Conservation (phyloP, 2,888 invertebrate genomes). For the Harpagoxenus sublaevis region DNA sequence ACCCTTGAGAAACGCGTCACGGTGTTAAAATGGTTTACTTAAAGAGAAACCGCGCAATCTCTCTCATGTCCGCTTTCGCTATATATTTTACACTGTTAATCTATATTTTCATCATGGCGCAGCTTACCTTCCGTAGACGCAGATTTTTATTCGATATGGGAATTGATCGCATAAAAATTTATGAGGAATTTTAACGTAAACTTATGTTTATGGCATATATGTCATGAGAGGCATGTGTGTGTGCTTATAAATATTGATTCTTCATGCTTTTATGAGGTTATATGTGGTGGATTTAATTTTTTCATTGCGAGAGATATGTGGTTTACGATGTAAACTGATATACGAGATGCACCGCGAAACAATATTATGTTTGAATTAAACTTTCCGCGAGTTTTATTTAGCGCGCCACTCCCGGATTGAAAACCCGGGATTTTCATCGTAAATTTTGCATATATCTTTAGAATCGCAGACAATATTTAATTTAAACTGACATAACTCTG, state of each 20-base stretch:
- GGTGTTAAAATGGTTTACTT: conserved; percentile 17
- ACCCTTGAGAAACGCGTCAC: neutral
- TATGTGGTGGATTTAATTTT: conserved; percentile 10
- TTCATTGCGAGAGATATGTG: neutral
- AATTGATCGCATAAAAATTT: conserved; percentile 37
- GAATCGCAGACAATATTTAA: conserved; percentile 10
- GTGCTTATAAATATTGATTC: conserved; percentile 26
- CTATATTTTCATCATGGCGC: conserved; percentile 1
- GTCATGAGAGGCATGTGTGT: neutral
- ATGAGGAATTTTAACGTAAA: conserved; percentile 4
- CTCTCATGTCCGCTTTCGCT: neutral
- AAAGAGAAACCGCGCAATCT: neutral
- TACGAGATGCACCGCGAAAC: neutral
- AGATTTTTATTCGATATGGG: neutral
- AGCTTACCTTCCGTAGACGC: neutral
- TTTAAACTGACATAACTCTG: conserved; percentile 8
- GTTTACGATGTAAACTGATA: conserved; percentile 8
- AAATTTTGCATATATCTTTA: conserved; percentile 23
- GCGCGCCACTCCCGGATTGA: neutral
- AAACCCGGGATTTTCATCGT: conserved; percentile 3
- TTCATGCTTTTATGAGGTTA: conserved; percentile 1
- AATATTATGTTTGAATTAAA: conserved; percentile 39
- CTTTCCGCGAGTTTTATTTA: conserved; percentile 18
- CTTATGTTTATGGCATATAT: neutral
- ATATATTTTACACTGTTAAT: conserved; percentile 12